Base-by-base conservation (phyloP, 2,888 invertebrate genomes). In the Andrena bucephala region DNA sequence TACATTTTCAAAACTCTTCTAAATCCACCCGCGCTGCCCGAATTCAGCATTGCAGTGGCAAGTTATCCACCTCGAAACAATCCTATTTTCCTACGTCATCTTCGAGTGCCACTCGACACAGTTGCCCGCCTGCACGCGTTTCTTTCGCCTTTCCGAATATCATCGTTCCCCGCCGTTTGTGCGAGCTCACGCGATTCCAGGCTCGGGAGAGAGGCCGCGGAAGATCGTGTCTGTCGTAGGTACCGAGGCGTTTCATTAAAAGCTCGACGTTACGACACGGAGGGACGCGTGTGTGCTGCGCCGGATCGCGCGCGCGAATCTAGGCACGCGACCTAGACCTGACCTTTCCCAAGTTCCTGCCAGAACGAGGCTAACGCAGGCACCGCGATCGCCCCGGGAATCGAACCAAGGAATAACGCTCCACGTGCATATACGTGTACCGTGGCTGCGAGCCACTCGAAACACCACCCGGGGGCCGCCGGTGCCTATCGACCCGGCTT, bases 261-360 rank as follows among this genome's bases (percentile, higher is more conserved):
- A 80, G 66, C 42, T 85, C 75, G 72, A 77, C 73, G 77, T 72
- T 77, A 75, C 80, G 79, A 73, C 62, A 67, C 36, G 2, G 62
- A 54, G 63, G 71, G 42, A 42, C 42, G 16, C 42, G 42, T 42
- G 16, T 42, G 16, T 13, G 42, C 42, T 67, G 73, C 52, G 52
- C 72, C 62, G 57, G 84, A 80, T 84, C 77, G 67, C 27, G 62
- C 27, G 62, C 65, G 67, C 72, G 36, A 54, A 86, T 81, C 77
- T 78, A 82, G 70, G 68, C 85, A 86, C 83, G 87, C 85, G 88
- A 88, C 88, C 88, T 88, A 88, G 88, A 88, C 88, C 87, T 82
- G 88, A 88, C 88, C 88, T 88, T 88, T 81, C 82, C 63, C 82
- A 87, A 88, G 80, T 87, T 75, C 59, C 74, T 57, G 65, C 29